These are phyloP conservation scores for Strigamia transsilvanica DNA, from an alignment of 2,888 invertebrate species.

Conservation along the genomic window DNA sequence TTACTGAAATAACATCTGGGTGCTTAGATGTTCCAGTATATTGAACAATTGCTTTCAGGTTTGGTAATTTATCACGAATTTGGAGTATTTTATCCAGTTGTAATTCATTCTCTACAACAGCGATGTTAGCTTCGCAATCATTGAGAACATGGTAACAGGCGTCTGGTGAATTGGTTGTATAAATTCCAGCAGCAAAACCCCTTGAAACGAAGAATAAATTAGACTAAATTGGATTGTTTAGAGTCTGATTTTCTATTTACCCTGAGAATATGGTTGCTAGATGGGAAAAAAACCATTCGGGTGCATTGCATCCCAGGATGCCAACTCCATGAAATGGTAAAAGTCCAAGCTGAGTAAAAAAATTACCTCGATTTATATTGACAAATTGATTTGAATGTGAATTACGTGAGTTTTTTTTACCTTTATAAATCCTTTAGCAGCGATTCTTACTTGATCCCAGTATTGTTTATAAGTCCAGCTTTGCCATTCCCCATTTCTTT, in stretches of 20 bases:
- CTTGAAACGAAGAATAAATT: constrained; percentile 65
- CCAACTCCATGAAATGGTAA: constrained; percentile 82
- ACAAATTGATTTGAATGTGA: neutral
- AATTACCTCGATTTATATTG: no score
- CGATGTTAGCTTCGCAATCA: constrained; percentile 82
- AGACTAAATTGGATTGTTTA: neutral
- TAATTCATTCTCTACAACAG: constrained; percentile 75
- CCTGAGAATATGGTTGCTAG: constrained; percentile 89
- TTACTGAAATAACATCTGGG: constrained; percentile 55
- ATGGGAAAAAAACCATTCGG: constrained; percentile 70
- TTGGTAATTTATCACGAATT: constrained; percentile 56
- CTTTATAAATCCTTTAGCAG: constrained; percentile 22
- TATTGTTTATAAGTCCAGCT: neutral
- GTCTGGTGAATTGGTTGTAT: constrained; percentile 88
- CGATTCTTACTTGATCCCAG: constrained; percentile 6
- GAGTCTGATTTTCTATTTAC: constrained; percentile 63
- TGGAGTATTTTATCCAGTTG: constrained; percentile 63
- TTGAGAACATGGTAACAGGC: constrained; percentile 81
- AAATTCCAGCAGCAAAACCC: constrained; percentile 88
- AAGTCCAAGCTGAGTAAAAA: constrained; percentile 75
- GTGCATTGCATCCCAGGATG: constrained; percentile 84
- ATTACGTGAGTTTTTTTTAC: neutral
- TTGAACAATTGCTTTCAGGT: constrained; percentile 63
- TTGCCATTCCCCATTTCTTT: neutral
- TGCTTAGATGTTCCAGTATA: constrained; percentile 60